Evolutionary conservation across 2,888 invertebrate species (phyloP).

Genomic region (Stegana nigrithorax): DNA sequence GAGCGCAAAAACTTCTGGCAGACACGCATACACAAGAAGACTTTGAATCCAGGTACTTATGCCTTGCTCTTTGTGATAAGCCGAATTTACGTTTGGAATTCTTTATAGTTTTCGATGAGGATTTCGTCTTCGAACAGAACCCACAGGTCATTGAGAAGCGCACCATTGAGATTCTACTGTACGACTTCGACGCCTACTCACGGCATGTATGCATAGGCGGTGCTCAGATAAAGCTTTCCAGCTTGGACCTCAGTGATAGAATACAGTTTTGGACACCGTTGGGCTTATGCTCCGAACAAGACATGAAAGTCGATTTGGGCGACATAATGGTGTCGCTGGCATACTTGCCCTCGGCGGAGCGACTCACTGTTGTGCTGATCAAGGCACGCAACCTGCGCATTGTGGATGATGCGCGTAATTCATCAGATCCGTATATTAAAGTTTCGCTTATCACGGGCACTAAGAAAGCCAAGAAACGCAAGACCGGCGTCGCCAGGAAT

Average conservation of each 20-base stretch:
- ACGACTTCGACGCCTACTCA: constrained; percentile 76
- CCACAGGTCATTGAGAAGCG: constrained; percentile 70
- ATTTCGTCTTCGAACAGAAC: constrained; percentile 76
- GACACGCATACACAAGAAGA: constrained; percentile 75
- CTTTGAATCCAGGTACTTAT: constrained; percentile 73
- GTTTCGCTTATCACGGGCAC: constrained; percentile 89
- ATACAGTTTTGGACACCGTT: constrained; percentile 73
- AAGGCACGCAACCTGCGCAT: constrained; percentile 92
- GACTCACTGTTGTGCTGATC: constrained; percentile 89
- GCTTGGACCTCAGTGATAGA: constrained; percentile 72
- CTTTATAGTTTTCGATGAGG: constrained; percentile 74
- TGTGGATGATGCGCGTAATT: constrained; percentile 91
- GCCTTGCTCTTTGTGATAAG: not conserved
- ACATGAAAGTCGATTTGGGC: constrained; percentile 82
- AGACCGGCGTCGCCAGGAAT: constrained; percentile 89
- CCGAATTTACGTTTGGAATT: not conserved
- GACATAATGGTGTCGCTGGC: constrained; percentile 93
- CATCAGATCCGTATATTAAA: constrained; percentile 96
- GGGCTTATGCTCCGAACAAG: constrained; percentile 70
- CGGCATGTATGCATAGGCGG: constrained; percentile 76
- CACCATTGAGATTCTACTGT: constrained; percentile 74
- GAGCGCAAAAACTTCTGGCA: constrained; percentile 75
- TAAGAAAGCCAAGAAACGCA: constrained; percentile 92
- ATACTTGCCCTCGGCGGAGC: constrained; percentile 90
- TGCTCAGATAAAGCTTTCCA: constrained; percentile 71